Base-by-base conservation (phyloP, 2,888 invertebrate genomes). In the Apantesis nais region DNA sequence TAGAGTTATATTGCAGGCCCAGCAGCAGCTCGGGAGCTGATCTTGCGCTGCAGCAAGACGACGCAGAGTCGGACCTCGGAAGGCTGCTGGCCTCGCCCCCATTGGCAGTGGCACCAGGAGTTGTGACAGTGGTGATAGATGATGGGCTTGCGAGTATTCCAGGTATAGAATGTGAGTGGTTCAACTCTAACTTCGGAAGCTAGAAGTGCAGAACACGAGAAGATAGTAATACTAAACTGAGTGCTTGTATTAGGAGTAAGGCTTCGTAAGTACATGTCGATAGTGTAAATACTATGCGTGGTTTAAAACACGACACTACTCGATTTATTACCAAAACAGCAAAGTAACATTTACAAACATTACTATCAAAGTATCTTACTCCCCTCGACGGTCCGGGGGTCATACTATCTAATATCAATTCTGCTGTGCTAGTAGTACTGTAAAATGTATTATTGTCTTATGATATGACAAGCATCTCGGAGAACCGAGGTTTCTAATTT, bases 1-100 rank as follows among this genome's bases (percentile, higher is more conserved):
- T 98, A 39, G 99, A 98, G 88, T 98, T 99, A 88, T 99, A 99
- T 83, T 98, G 97, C 79, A 99, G 95, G 0, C 99, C 99, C 37
- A 99, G 95, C 70, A 99, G 96, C 91, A 99, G 98, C 62, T 99
- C 98, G 66, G 99, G 98, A 37, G 99, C 99, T 16, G 98, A 98
- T 79, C 98, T 97, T 83, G 97, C 97, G 80, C 99, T 99, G 92
- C 98, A 98, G 82, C 98, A 98, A 0, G 99, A 99, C 44, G 98
- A 98, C 11, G 98, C 98, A 80, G 98, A 98, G 92, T 99, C 99
- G 77, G 99, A 99, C 71, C 98, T 96, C 29, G 98, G 98, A 85
- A 99, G 95, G 89, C 98, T 98, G 83, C 96, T 96, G 1, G 92
- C 92, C 77, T 94, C 94, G 5, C 92, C 92, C 4, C 86, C 86